A percentile compares a stretch with the other conserved stretches of the same genome.
phyloP scores from a whole-genome alignment of 2,113 vertebrate species.

The Elephantulus edwardii region DNA sequence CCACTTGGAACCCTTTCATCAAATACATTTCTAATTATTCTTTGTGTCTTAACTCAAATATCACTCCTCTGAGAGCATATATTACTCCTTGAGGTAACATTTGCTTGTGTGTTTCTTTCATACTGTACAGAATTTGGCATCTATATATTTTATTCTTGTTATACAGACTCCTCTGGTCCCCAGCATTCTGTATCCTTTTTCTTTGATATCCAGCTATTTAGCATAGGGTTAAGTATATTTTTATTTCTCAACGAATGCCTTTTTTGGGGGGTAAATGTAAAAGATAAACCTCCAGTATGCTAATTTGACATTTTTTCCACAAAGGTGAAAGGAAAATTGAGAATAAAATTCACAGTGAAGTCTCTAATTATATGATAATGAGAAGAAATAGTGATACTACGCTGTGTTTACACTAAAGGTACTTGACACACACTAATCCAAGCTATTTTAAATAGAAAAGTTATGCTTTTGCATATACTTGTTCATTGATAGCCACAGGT shows the following conservation, averaged over 20 bases:
- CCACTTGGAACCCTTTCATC: not conserved
- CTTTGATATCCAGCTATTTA: not conserved
- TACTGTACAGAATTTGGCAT: not conserved
- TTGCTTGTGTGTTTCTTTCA: not conserved
- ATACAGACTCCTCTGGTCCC: not conserved
- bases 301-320: constrained; percentile 6
- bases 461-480: not conserved
- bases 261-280: not conserved
- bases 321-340: not conserved
- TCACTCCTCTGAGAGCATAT: not conserved
- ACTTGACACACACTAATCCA: not conserved
- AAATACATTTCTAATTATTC: constrained; percentile 1
- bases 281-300: not conserved
- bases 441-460: not conserved
- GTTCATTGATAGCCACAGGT: not conserved
- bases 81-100: not conserved
- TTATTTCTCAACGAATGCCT: not conserved
- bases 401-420: not conserved
- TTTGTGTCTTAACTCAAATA: not conserved
- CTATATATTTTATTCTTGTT: not conserved
- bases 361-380: not conserved
- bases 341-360: not conserved
- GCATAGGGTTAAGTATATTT: not conserved
- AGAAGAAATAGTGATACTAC: not conserved
- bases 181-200: not conserved